Percentiles rank a stretch among this genome's conserved stretches.
Evolutionary conservation across 2,113 vertebrate genomes (phyloP).

Genomic region (Phylloscopus whistleri): DNA sequence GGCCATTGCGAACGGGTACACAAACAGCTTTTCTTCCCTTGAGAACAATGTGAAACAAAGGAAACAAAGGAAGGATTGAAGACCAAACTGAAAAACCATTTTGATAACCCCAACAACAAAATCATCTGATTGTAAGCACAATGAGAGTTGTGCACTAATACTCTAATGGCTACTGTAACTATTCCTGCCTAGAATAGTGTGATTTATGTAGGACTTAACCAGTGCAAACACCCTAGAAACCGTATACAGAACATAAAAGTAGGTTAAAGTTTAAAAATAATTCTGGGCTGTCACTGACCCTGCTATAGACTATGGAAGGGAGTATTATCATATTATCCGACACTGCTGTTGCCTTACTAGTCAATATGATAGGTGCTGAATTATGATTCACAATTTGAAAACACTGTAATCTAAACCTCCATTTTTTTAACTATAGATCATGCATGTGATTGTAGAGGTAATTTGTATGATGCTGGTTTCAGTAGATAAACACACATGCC

Average conservation of each 20-base stretch:
- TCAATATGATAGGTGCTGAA: conserved; percentile 84
- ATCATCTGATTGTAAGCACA: conserved; percentile 78
- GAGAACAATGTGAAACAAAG: conserved; percentile 76
- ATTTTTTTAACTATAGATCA: conserved; percentile 73
- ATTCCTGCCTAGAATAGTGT: conserved; percentile 76
- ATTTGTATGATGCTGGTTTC: conserved; percentile 76
- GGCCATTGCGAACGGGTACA: conserved; percentile 80
- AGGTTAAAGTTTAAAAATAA: conserved; percentile 72
- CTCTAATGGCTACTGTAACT: conserved; percentile 78
- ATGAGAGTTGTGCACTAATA: conserved; percentile 71
- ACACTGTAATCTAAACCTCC: conserved; percentile 76
- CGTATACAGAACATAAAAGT: conserved; percentile 67
- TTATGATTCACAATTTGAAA: conserved; percentile 78
- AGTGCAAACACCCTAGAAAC: conserved; percentile 76
- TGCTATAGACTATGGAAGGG: conserved; percentile 74
- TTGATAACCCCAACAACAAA: conserved; percentile 62
- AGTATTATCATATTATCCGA: conserved; percentile 75
- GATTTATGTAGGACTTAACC: conserved; percentile 76
- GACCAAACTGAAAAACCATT: conserved; percentile 58
- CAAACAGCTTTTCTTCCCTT: conserved; percentile 76
- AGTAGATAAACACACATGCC: conserved; percentile 82
- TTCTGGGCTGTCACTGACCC: conserved; percentile 73
- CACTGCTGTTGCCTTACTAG: conserved; percentile 89
- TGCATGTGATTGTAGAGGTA: conserved; percentile 78
- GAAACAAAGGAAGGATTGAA: conserved; percentile 89